Base-by-base conservation (phyloP, 2,113 vertebrate species). In the Numenius arquata region DNA sequence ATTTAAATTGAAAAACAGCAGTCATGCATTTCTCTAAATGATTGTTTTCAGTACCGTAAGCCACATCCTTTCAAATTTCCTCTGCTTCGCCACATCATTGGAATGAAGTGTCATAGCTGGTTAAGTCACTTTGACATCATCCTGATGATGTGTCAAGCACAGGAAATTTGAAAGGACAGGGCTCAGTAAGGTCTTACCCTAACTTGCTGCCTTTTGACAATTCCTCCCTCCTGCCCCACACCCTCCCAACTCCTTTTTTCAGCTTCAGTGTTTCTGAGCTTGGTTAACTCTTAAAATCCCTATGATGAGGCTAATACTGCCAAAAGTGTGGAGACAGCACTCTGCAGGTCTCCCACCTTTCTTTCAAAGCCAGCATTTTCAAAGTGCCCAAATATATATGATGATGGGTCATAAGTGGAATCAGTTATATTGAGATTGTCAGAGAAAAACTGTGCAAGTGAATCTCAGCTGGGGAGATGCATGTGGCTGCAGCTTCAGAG, bases 81-180 rank as follows among this genome's bases (percentile, higher is more conserved):
- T 94, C 79, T 95, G 89, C 79, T 81, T 72, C 93, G 94, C 96
- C 52, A 68, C 87, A 88, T 93, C 81, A 68, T 48, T 93, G 93
- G 90, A 97, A 98, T 94, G 95, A 97, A 96, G 94, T 96, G 94
- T 96, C 94, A 94, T 79, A 90, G 76, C 77, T 30, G 40, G 80
- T 79, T 80, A 95, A 91, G 75, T 91, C 68, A 87, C 86, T 92
- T 58, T 65, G 91, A 91, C 93, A 85, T 92, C 62, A 78, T 85
- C 83, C 96, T 95, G 93, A 96, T 96, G 97, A 97, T 91, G 83
- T 97, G 95, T 93, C 91, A 91, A 86, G 50, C 68, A 90, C 88
- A 93, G 97, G 93, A 96, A 97, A 95, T 90, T 93, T 90, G 73
- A 91, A 94, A 85, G 94, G 85, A 89, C 85, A 85, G 72, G 75